Base-by-base conservation (phyloP, 1,140 invertebrate genomes). In the Chymomyza costata region DNA sequence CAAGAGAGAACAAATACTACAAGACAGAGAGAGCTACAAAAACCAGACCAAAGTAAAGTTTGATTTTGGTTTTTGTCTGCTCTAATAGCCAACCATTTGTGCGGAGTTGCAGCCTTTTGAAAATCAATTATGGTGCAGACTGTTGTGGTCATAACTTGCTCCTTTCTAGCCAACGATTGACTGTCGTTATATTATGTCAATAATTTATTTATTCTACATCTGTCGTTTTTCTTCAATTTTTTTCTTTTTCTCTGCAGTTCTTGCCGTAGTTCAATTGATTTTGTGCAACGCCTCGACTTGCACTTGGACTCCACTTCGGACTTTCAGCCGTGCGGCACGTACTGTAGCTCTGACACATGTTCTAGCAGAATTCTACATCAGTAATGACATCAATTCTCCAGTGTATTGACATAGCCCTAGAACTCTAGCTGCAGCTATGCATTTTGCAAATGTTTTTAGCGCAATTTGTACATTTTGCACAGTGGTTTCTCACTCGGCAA, bases 381-480 rank as follows among this genome's bases (percentile, higher is more conserved):
- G 47, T 50, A 50, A 41, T 50, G 47, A 39, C 47, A 50, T 40
- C 37, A 40, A 50, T 40, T 50, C 47, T 40, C 47, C 17, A 10
- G 38, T 40, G 47, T 31, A 50, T 50, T 16, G 35, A 17, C 21
- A 25, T 8, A 25, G 21, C 8, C 21, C 21, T 25, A 3, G 21
- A 8, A 3, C 21, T 5, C 21, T 25, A 3, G 21, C 3, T 8
- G 21, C 21, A 8, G 21, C 21, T 5, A 25, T 25, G 21, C 21
- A 25, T 25, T 25, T 25, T 25, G 21, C 21, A 25, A 8, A 25
- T 25, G 21, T n/a, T 25, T 25, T 69, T 53, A 45, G 18, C 41
- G 52, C 67, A 71, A 71, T 71, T 71, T 71, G 62, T 65, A 56
- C 67, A 39, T 15, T 21, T 49, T 25, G 21, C 21, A 25, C 21